Percentiles rank a stretch among this genome's conserved stretches.
Conservation (phyloP, 2,888 invertebrate species). For the Alcis repandata region DNA sequence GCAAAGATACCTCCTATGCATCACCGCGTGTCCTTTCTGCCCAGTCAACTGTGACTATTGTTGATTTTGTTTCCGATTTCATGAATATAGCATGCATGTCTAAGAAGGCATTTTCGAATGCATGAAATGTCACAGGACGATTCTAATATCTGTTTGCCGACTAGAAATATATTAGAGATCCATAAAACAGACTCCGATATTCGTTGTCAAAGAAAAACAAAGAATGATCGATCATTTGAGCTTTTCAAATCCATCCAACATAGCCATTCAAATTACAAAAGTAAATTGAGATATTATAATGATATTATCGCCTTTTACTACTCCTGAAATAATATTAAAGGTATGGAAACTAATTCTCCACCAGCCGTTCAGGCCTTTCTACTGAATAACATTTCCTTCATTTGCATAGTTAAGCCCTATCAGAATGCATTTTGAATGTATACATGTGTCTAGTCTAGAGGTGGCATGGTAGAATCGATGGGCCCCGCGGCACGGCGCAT, state of each 20-base stretch:
- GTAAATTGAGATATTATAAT: no score
- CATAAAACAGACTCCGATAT: no score
- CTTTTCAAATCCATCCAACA: no score
- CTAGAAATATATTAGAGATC: background rate
- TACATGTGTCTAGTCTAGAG: constrained; percentile 37
- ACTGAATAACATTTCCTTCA: constrained; percentile 35
- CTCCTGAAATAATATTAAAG: background rate
- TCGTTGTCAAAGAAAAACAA: no score
- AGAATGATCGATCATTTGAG: no score
- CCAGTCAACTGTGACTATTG: no score
- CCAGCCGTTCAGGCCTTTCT: constrained; percentile 13
- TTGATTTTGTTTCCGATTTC: no score
- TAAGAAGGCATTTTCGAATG: no score
- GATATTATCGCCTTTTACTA: background rate
- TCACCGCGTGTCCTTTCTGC: no score
- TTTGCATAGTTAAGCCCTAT: constrained; percentile 42
- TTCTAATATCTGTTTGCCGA: background rate
- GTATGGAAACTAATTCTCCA: constrained; percentile 3
- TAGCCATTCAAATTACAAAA: no score
- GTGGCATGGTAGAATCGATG: constrained; percentile 43
- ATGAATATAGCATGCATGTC: no score
- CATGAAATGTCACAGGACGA: no score
- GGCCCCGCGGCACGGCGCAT: constrained; percentile 42
- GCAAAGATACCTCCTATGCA: background rate
- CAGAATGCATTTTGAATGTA: constrained; percentile 41